Evolutionary conservation across 2,888 invertebrate species (phyloP).

Genomic region (Amiota communis): DNA sequence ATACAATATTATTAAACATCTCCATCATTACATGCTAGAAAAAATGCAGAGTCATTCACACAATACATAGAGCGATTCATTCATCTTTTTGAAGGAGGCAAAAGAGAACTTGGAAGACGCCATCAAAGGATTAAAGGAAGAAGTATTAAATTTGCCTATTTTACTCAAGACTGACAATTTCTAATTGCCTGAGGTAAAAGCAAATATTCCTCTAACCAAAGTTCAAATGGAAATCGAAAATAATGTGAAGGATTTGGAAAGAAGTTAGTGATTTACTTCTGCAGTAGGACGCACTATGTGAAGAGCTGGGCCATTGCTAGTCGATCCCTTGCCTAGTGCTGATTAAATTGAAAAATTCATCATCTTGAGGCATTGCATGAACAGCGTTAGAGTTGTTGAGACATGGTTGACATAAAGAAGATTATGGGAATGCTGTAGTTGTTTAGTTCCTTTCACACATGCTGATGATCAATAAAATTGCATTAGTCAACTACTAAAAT

Average conservation of each 20-base stretch:
- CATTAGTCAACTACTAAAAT: no score
- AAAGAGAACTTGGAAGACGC: no score
- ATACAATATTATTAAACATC: no score
- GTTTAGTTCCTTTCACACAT: slow-evolving; percentile 58
- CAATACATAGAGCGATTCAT: slow-evolving; percentile 61
- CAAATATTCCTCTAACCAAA: slow-evolving; percentile 70
- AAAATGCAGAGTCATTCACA: slow-evolving; percentile 58
- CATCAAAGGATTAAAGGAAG: slow-evolving; percentile 59
- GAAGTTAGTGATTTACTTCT: slow-evolving; percentile 73
- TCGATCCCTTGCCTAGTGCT: slow-evolving; percentile 79
- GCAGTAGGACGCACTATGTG: slow-evolving; percentile 72
- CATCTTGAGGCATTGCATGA: slow-evolving; percentile 78
- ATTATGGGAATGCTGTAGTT: slow-evolving; percentile 71
- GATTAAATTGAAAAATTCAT: slow-evolving; percentile 77
- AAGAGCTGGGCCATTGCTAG: slow-evolving; percentile 69
- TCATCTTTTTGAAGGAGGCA: slow-evolving; percentile 74
- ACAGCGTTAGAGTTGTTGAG: slow-evolving; percentile 78
- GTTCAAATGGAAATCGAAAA: slow-evolving; percentile 76
- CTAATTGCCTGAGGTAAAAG: slow-evolving; percentile 52
- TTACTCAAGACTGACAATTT: not conserved
- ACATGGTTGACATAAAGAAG: slow-evolving; percentile 73
- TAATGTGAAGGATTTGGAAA: slow-evolving; percentile 74
- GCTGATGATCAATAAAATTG: slow-evolving; percentile 54
- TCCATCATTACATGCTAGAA: slow-evolving; percentile 65
- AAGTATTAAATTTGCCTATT: slow-evolving; percentile 64